Evolutionary conservation across 2,113 vertebrate genomes (phyloP), one percentile per base, ranked within the genome.

Genomic region (Pipra filicauda): DNA sequence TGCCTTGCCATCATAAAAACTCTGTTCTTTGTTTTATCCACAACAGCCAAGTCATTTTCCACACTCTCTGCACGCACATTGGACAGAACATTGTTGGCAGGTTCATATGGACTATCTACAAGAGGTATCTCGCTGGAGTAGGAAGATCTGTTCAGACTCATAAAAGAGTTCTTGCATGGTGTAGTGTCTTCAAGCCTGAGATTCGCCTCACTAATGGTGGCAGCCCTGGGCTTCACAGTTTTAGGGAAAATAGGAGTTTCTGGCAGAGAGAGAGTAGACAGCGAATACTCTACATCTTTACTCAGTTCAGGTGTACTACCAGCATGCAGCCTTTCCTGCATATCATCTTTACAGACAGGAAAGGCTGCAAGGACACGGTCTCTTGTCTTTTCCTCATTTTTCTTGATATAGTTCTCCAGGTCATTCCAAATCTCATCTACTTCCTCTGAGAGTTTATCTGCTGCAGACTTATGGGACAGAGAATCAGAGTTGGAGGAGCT

Each of bases 401-500:
- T 98, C 96, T 99, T 99, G 95, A 99, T 99, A 97, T 99, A 99
- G 94, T 99, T 99, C 97, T 99, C 99, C 79, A 99, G 96, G 88
- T 99, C 99, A 10, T 99, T 99, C 99, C 99, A 99, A 96, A 99
- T 99, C 96, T 99, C 99, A 12, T 99, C 99, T 6, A 99, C 99
- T 91, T 99, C 98, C 94, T 99, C 99, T 0, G 99, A 99, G 96
- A 99, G 98, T 79, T 98, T 98, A 73, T 99, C 98, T 12, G 98
- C 98, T 26, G 97, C 96, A 55, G 98, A 97, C 28, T 98, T 98
- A 52, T 98, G 98, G 0, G 98, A 97, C 4, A 97, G 64, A 0
- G 98, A 98, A 91, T 98, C 98, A 0, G 98, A 98, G 57, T 98
- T 98, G 62, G 98, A 98, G 15, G 98, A 98, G 24, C 91, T 96